phyloP scores from a whole-genome alignment of 2,113 vertebrate species.

The Anolis sagrei region DNA sequence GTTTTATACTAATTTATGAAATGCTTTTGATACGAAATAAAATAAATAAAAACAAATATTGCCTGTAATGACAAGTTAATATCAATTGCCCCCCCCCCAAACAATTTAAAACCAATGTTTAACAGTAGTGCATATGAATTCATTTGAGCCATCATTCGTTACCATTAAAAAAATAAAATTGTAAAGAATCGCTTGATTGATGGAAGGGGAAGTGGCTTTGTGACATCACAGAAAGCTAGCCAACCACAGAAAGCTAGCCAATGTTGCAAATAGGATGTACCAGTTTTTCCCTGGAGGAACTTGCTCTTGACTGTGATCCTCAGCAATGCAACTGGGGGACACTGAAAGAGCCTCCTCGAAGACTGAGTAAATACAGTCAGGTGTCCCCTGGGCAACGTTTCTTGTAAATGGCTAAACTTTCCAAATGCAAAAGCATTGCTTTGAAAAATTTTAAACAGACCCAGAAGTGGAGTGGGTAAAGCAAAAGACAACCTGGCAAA shows the following conservation, averaged over 20 bases:
- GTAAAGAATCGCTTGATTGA: neutral
- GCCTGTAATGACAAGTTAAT: neutral
- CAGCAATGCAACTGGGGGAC: neutral
- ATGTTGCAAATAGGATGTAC: neutral
- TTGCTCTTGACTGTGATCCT: neutral
- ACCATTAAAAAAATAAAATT: neutral
- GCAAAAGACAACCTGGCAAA: too few relatives aligned
- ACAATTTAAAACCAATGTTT: neutral
- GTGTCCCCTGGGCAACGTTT: too few relatives aligned
- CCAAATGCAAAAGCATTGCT: too few relatives aligned
- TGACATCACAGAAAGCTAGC: neutral
- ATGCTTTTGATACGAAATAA: too few relatives aligned
- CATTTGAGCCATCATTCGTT: neutral
- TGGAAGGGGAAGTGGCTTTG: neutral
- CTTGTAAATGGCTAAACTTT: too few relatives aligned
- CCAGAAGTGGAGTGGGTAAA: too few relatives aligned
- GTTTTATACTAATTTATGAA: too few relatives aligned
- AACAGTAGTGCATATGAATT: neutral
- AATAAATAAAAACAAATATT: too few relatives aligned
- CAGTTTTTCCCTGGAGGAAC: too few relatives aligned
- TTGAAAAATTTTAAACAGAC: too few relatives aligned
- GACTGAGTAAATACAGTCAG: too few relatives aligned
- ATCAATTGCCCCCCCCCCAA: neutral
- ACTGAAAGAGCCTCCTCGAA: too few relatives aligned
- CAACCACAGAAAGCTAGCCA: neutral